Base-by-base conservation (phyloP, 2,888 invertebrate species). In the Tyria jacobaeae region DNA sequence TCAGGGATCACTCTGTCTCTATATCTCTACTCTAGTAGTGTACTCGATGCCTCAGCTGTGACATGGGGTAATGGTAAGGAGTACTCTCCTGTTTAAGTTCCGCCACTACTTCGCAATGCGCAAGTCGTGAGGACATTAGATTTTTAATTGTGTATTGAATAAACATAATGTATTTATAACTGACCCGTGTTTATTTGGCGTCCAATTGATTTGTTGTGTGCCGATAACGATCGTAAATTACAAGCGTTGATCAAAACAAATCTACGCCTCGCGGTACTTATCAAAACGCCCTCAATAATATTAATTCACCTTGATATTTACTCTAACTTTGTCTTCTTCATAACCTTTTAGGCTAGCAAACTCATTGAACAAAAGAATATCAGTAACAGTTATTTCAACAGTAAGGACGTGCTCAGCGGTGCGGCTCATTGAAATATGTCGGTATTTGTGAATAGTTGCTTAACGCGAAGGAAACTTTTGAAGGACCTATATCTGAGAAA, bases 161-260 rank as follows among this genome's bases (percentile, higher is more conserved):
- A n/a, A 6, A 27, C 6, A 27, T 27, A 3, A 27, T 27, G 6
- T 6, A 27, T 27, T 27, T 27, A 27, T 27, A 27, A n/a, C 6
- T 27, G 3, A 27, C 27, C 1, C 44, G 24, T 12, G 21, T 17
- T 24, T 15, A 35, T 51, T 51, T 3, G 3, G 15, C 24, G 9
- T n/a, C 35, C 75, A 83, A 89, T 89, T 85, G 87, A 87, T 89
- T 86, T 80, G 82, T 79, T 81, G 78, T 78, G 87, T 87, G 86
- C 81, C 82, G 76, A 88, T 88, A 87, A 84, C 76, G 81, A 86
- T 89, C 85, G 77, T 72, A 64, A 75, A 73, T 44, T 82, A 79
- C 76, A 62, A 59, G 53, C 58, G 68, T 62, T 71, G 75, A 79
- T 78, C 75, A 71, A 78, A 76, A 73, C 75, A 73, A 60, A 62